A percentile compares a stretch with the other conserved stretches of the same genome.
Evolutionary conservation across 2,888 invertebrate species (phyloP).

Genomic region (Camptogramma bilineatum): DNA sequence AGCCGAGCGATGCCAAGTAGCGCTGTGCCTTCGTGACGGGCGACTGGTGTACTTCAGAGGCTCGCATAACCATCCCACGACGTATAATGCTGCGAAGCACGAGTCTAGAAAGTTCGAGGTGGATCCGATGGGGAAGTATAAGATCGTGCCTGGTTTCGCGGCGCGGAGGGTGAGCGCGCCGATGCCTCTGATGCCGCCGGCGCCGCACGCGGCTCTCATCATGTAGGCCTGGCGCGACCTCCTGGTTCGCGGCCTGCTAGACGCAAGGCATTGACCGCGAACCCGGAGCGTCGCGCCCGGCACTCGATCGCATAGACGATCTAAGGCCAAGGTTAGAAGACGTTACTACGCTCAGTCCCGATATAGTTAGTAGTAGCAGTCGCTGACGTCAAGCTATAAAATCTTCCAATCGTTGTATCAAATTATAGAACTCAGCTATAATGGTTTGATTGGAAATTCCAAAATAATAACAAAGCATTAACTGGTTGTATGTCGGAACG

Average conservation of each 20-base stretch:
- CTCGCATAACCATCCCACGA: conserved; percentile 77
- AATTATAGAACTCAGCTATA: neutral
- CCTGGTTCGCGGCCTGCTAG: conserved; percentile 78
- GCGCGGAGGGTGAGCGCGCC: conserved; percentile 53
- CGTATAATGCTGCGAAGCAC: conserved; percentile 78
- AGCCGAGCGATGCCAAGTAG: conserved; percentile 80
- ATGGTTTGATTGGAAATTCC: neutral
- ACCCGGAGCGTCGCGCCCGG: conserved; percentile 70
- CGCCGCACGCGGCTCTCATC: conserved; percentile 73
- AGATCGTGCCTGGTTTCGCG: conserved; percentile 70
- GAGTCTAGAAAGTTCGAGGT: conserved; percentile 78
- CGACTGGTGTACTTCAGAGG: conserved; percentile 79
- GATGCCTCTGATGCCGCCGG: conserved; percentile 62
- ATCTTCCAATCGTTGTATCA: neutral
- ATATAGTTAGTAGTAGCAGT: neutral
- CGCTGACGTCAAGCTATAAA: neutral
- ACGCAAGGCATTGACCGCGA: conserved; percentile 71
- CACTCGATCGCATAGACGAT: conserved; percentile 15
- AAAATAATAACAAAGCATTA: neutral
- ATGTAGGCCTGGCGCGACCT: conserved; percentile 85
- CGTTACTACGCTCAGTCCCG: neutral
- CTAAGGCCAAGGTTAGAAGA: conserved; percentile 4
- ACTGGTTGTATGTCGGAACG: no score
- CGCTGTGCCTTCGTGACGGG: conserved; percentile 79
- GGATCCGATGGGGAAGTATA: conserved; percentile 82